Evolutionary conservation across 1,140 invertebrate species (phyloP).

Genomic region (Drosophila miranda): DNA sequence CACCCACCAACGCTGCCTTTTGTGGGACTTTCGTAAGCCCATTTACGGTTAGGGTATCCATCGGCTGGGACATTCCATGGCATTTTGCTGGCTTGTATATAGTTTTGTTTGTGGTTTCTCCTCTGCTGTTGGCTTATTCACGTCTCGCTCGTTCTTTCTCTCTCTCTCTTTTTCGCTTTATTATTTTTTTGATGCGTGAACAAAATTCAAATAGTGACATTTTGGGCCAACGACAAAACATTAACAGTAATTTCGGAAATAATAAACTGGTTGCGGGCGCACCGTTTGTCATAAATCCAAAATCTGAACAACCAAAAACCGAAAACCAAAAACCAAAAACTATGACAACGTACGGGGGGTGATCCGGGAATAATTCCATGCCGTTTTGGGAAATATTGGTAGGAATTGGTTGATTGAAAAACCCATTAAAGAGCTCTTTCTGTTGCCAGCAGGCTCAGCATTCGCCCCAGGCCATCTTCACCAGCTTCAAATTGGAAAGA

Average conservation of each 20-base stretch:
- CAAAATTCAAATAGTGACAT: constrained; percentile 80
- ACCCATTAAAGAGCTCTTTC: constrained; percentile 15
- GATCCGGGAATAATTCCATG: constrained; percentile 37
- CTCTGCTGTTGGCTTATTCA: constrained; percentile 47
- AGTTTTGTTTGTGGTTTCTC: constrained; percentile 53
- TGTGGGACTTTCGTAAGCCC: constrained; percentile 9
- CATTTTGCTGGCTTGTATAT: background rate
- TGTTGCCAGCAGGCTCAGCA: constrained; percentile 83
- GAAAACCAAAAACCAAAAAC: constrained; percentile 39
- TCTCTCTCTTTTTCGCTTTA: constrained; percentile 43
- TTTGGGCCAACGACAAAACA: constrained; percentile 75
- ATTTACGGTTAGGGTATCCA: constrained; percentile 49
- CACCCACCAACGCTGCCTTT: background rate
- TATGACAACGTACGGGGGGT: constrained; percentile 27
- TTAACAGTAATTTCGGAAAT: constrained; percentile 81
- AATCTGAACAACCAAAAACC: constrained; percentile 17
- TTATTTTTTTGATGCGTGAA: constrained; percentile 78
- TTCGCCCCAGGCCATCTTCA: constrained; percentile 95
- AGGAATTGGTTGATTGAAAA: constrained; percentile 4
- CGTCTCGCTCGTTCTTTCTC: constrained; percentile 49
- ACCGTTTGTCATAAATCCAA: constrained; percentile 71
- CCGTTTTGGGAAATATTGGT: constrained; percentile 6
- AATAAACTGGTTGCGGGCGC: constrained; percentile 69
- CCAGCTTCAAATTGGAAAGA: constrained; percentile 95
- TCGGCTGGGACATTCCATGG: constrained; percentile 5